Conservation (phyloP, 2,797 vertebrate genomes). For the Mormyrus proboscirostris region DNA sequence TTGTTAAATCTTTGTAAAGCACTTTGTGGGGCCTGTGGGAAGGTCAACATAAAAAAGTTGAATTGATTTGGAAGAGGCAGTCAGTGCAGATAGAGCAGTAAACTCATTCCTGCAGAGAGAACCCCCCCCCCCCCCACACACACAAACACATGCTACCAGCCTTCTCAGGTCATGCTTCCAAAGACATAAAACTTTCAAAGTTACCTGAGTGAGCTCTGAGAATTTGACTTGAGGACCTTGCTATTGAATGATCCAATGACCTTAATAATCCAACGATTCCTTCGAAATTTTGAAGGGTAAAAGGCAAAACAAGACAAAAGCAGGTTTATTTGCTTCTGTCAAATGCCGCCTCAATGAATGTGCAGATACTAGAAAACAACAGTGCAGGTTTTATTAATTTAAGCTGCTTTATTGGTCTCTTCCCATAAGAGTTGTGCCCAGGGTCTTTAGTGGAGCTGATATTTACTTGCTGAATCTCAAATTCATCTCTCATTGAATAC, state of each 20-base stretch:
- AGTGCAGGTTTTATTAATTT: not conserved
- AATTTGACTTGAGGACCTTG: not conserved
- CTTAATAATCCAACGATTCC: not conserved
- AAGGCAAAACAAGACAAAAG: not conserved
- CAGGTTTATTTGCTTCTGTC: not conserved
- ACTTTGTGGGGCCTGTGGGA: not conserved
- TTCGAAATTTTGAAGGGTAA: not conserved
- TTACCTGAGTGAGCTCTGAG: not conserved
- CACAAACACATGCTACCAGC: not conserved
- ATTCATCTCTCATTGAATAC: not conserved
- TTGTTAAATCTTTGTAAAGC: not conserved
- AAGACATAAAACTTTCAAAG: slow-evolving; percentile 8
- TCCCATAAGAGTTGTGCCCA: not conserved
- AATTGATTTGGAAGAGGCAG: not conserved
- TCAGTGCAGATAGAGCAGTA: not conserved
- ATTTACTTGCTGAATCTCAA: not conserved
- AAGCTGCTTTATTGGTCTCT: not conserved
- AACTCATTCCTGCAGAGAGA: not conserved
- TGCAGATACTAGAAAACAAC: not conserved
- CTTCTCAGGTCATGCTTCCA: not conserved
- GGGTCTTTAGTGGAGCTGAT: not conserved
- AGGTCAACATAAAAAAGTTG: not conserved
- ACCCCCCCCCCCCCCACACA: not conserved
- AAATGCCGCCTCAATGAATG: not conserved
- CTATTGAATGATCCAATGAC: not conserved